A percentile compares a stretch with the other conserved stretches of the same genome.
These are phyloP conservation scores for Vollenhovia emeryi DNA, from an alignment of 1,140 invertebrate species.

Conservation along the genomic window DNA sequence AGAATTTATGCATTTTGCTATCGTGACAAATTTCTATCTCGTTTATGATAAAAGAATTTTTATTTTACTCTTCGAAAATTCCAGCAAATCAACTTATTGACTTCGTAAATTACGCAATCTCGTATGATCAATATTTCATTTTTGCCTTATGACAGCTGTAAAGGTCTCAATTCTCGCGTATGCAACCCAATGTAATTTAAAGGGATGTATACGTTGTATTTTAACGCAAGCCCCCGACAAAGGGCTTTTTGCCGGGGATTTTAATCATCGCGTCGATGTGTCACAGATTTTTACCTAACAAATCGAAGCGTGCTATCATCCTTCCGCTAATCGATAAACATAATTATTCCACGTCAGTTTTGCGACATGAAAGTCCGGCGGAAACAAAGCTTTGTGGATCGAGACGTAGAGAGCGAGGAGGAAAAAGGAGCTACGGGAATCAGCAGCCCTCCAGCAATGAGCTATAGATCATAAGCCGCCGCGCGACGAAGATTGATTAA, in stretches of 20 bases:
- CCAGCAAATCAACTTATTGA: slow-evolving; percentile 1
- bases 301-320: slow-evolving; percentile 24
- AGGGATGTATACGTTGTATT: not conserved
- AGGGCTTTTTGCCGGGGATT: not conserved
- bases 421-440: slow-evolving; percentile 9
- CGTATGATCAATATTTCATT: slow-evolving; percentile 19
- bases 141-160: not conserved
- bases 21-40: not conserved
- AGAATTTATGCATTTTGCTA: not conserved
- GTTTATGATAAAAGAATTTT: not conserved
- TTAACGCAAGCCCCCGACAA: not conserved
- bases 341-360: slow-evolving; percentile 52
- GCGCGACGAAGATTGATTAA: slow-evolving; percentile 55
- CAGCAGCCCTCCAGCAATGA: slow-evolving; percentile 24
- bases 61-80: not conserved
- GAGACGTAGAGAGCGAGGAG: not conserved
- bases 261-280: not conserved
- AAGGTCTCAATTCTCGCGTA: not conserved
- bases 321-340: slow-evolving; percentile 32
- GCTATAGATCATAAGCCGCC: slow-evolving; percentile 36
- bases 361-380: slow-evolving; percentile 3
- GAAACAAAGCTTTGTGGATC: slow-evolving; percentile 30
- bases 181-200: not conserved
- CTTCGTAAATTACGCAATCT: slow-evolving; percentile 10
- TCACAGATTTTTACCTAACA: slow-evolving; percentile 15